Evolutionary conservation across 2,797 vertebrate genomes (phyloP).

Genomic region (Staurois parvus): DNA sequence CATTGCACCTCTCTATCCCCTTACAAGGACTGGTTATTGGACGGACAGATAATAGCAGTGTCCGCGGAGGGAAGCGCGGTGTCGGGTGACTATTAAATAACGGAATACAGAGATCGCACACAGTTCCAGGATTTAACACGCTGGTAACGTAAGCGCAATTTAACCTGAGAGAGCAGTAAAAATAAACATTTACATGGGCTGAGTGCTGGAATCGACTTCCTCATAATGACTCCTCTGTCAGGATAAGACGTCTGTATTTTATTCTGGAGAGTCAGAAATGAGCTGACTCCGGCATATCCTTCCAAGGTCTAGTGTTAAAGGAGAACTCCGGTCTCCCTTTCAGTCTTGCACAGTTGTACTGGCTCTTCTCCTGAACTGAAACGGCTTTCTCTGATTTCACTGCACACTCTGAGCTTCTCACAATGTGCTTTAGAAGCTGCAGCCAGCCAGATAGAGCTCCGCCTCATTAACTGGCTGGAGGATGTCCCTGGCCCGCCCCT

Average conservation of each 20-base stretch:
- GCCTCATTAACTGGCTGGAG: too few species aligned
- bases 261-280: neutral
- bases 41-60: conserved; percentile 13
- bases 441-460: too few species aligned
- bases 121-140: neutral
- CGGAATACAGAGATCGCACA: neutral
- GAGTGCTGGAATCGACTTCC: neutral
- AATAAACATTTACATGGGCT: conserved; percentile 9
- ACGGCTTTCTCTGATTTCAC: too few species aligned
- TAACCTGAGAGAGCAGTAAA: neutral
- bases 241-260: neutral
- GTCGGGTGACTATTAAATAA: neutral
- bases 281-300: neutral
- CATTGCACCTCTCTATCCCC: neutral
- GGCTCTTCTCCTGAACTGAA: too few species aligned
- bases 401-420: too few species aligned
- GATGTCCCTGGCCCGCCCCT: too few species aligned
- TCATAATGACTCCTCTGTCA: conserved; percentile 20
- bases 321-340: too few species aligned
- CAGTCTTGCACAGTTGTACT: too few species aligned
- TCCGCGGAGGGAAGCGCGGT: neutral
- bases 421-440: too few species aligned
- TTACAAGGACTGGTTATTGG: neutral
- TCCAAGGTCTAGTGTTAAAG: neutral
- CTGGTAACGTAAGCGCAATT: neutral